Conservation (phyloP, 37 sponge, comb jelly and placozoan genomes). For the Cliona cf. orientalis region DNA sequence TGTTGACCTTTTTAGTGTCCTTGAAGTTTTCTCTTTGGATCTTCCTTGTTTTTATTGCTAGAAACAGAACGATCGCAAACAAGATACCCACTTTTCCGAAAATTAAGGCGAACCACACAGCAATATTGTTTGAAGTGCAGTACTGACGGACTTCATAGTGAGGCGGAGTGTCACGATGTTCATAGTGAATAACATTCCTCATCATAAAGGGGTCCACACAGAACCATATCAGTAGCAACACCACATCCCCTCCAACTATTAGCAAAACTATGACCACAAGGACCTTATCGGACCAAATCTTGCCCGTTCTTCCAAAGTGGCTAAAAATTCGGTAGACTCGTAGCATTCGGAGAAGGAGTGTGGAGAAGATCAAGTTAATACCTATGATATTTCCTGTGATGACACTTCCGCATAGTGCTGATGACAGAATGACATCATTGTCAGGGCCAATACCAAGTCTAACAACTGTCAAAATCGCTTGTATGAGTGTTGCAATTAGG, state of each 20-base stretch:
- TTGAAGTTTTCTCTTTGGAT: slow-evolving; percentile 32
- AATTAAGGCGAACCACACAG: slow-evolving; percentile 13
- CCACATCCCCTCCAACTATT: slow-evolving; percentile 10
- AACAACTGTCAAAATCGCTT: neutral
- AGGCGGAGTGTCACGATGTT: neutral
- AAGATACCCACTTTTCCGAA: slow-evolving; percentile 9
- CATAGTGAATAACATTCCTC: neutral
- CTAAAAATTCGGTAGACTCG: slow-evolving; percentile 41
- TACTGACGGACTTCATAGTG: slow-evolving; percentile 1
- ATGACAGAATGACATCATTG: no score
- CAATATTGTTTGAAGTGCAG: slow-evolving; percentile 8
- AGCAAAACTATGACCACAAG: slow-evolving; percentile 5
- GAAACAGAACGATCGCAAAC: slow-evolving; percentile 11
- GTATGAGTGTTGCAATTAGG: slow-evolving; percentile 11
- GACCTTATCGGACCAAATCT: slow-evolving; percentile 28
- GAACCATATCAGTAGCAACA: slow-evolving; percentile 9
- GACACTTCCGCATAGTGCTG: neutral
- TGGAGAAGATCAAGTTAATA: slow-evolving; percentile 28
- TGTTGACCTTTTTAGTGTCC: slow-evolving; percentile 52
- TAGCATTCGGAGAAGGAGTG: slow-evolving; percentile 27
- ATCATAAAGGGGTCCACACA: slow-evolving; percentile 3
- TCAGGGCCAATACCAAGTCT: neutral
- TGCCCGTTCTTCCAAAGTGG: slow-evolving; percentile 41
- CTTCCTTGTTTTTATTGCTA: slow-evolving; percentile 38
- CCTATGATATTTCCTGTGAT: slow-evolving; percentile 10